Evolutionary conservation across 2,113 vertebrate genomes (phyloP), one percentile per base, ranked within the genome.

Genomic region (Xenopus borealis): DNA sequence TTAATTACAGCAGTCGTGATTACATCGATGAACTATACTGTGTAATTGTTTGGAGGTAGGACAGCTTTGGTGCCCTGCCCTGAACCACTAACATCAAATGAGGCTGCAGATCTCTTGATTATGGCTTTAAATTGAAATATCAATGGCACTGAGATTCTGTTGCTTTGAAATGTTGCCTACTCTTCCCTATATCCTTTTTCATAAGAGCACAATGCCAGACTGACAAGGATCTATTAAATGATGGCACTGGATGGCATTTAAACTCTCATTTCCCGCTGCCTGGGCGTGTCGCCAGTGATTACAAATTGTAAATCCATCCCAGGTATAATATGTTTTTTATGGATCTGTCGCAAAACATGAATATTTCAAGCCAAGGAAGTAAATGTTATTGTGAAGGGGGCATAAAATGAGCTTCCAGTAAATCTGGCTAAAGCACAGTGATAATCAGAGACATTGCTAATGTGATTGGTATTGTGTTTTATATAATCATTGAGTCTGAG

Each of bases 241-340:
- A 77, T 64, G 66, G 30, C 19, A 70, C 67, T 77, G 59, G 47
- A 16, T 18, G 64, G 67, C 67, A 57, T 64, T 77, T 77, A 77
- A 70, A 77, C 74, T 70, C 66, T 70, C 74, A 70, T 77, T 70
- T 70, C 67, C 66, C 57, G 30, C 59, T 64, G 59, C 50, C 74
- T 63, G 74, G 74, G 67, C 50, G 66, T 77, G 74, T 70, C 59
- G 67, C 74, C 67, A 70, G 58, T 63, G 59, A 77, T 70, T 64
- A 69, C 67, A 75, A 52, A 75, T 63, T 62, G 73, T 33, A 59
- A 63, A 70, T 77, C 66, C 16, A 77, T 77, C 59, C 67, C 59
- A 77, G 66, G 74, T 70, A 70, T 63, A 70, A 77, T 69, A 70
- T 27, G 61, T 46, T 70, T 75, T n/a, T 77, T 70, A 69, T 77